Evolutionary conservation across 2,797 vertebrate species (phyloP).

Genomic region (Ciconia nigra): DNA sequence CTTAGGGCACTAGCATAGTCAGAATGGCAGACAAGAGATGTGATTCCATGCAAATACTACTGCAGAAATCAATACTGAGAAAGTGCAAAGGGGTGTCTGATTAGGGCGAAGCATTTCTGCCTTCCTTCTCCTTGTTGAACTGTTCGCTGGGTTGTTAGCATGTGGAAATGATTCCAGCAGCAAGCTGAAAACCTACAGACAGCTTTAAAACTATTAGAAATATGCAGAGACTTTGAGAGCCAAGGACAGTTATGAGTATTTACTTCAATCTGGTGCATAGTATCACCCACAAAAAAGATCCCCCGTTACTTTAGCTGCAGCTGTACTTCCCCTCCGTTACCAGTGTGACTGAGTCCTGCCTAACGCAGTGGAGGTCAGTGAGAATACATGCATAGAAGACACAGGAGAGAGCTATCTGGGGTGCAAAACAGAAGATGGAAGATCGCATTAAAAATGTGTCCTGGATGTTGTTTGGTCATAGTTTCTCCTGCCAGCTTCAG

Average conservation of each 20-base stretch:
- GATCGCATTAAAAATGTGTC: not conserved
- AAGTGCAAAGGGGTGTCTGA: not conserved
- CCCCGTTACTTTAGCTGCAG: not conserved
- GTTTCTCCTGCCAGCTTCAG: not conserved
- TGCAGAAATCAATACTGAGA: not conserved
- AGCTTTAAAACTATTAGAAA: constrained; percentile 17
- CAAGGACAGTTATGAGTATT: not conserved
- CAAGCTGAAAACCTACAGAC: constrained; percentile 10
- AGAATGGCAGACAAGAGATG: not conserved
- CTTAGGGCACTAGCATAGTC: not conserved
- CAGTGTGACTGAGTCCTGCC: rapidly evolving
- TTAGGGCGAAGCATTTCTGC: not conserved
- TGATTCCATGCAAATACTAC: not conserved
- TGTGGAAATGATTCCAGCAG: constrained; percentile 39
- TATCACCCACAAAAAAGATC: not conserved
- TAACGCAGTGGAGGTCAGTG: not conserved
- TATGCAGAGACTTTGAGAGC: constrained; percentile 6
- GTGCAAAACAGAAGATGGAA: not conserved
- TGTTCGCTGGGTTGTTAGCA: not conserved
- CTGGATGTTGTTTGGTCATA: not conserved
- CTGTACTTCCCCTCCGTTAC: not conserved
- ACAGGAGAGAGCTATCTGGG: not conserved
- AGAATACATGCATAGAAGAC: not conserved
- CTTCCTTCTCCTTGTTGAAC: not conserved
- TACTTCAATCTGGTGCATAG: not conserved